Evolutionary conservation across 2,797 vertebrate species (phyloP).

Genomic region (Danio tinwini): DNA sequence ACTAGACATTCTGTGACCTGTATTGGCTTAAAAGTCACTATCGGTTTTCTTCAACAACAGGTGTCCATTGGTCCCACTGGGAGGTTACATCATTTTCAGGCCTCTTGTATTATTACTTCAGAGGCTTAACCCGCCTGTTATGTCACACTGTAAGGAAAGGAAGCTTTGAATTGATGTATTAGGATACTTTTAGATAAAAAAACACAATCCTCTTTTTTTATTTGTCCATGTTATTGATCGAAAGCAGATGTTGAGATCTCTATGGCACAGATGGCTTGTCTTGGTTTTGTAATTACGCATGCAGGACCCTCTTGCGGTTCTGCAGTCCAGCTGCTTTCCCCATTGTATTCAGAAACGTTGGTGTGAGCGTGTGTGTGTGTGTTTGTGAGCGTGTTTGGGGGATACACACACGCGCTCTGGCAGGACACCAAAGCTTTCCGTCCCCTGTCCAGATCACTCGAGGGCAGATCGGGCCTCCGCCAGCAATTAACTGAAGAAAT

Average conservation of each 20-base stretch:
- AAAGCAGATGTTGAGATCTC: slow-evolving; percentile 56
- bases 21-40: slow-evolving; percentile 29
- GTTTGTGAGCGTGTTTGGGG: slow-evolving; percentile 12
- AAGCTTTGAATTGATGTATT: slow-evolving; percentile 34
- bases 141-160: slow-evolving; percentile 6
- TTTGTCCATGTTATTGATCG: slow-evolving; percentile 47
- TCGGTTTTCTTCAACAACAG: slow-evolving; percentile 54
- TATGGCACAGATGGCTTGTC: slow-evolving; percentile 64
- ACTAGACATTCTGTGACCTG: slow-evolving; percentile 14
- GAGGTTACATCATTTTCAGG: slow-evolving; percentile 37
- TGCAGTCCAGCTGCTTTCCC: slow-evolving; percentile 64
- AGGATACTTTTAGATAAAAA: slow-evolving; percentile 4
- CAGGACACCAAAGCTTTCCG: slow-evolving; percentile 38
- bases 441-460: slow-evolving; percentile 44
- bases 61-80: slow-evolving; percentile 47
- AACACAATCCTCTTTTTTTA: slow-evolving; percentile 34
- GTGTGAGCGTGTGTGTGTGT: neutral
- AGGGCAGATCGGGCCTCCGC: slow-evolving; percentile 47
- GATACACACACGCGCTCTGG: slow-evolving; percentile 16
- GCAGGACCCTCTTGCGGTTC: slow-evolving; percentile 49
- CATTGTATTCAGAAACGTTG: slow-evolving; percentile 56
- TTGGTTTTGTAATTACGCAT: slow-evolving; percentile 56
- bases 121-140: slow-evolving; percentile 5
- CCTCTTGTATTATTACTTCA: slow-evolving; percentile 12
- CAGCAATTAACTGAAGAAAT: slow-evolving; percentile 74